Evolutionary conservation across 2,888 invertebrate species (phyloP), one percentile per base, ranked within the genome.

Genomic region (Cheilosia vernalis): DNA sequence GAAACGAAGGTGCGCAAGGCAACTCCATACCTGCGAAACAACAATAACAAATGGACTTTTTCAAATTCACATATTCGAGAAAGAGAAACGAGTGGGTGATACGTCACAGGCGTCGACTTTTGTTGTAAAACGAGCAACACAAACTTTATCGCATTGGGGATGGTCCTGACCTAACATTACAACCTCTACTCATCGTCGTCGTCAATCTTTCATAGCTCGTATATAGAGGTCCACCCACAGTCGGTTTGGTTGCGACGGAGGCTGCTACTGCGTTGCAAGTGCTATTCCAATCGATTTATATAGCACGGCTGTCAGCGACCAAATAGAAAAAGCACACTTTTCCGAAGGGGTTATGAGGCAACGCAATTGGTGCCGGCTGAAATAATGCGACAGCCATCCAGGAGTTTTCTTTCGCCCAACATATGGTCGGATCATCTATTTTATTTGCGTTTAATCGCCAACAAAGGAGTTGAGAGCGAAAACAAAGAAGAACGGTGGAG

Each of bases 91-190:
- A 80, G 53, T 55, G 61, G 72, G 83, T 40, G 56, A 83, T 78
- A 79, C 83, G 73, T 27, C 83, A 83, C 51, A 63, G 69, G 73
- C 73, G 27, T 66, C 58, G 42, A 58, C 55, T 53, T 33, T 10
- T 15, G 9, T 17, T 33, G 40, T 13, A 56, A 67, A 78, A 69
- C 47, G 58, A 69, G 58, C 69, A 84, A 84, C 79, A 61, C 79
- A 84, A 84, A 84, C 73, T 69, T 44, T 69, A 79, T 67, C 53
- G 37, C 55, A 79, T 84, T 84, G 79, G 79, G 83, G 79, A 79
- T 84, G 83, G 83, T 84, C 83, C 83, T 84, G 83, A 58, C 55
- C 61, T 63, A 56, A 58, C 56, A 69, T 47, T 67, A 47, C 55
- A 63, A 49, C 67, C 55, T 61, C 33, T 44, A 42, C 58, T 49